Percentiles rank a stretch among this genome's conserved stretches.
phyloP scores from a whole-genome alignment of 2,113 vertebrate species.

The Eidolon helvum region DNA sequence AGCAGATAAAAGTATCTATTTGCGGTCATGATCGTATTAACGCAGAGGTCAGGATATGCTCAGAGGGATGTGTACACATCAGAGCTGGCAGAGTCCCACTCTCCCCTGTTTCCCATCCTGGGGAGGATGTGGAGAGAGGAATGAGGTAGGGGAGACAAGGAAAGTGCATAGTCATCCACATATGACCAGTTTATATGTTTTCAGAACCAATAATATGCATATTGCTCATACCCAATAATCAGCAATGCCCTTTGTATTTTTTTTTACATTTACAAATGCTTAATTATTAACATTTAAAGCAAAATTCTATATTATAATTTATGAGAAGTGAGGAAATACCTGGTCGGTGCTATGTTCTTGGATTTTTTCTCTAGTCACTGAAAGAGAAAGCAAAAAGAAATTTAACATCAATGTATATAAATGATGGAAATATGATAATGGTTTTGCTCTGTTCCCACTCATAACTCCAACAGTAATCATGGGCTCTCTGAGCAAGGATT shows the following conservation, averaged over 20 bases:
- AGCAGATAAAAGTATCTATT: background rate
- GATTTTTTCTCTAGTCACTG: conserved; percentile 80
- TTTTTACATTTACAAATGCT: background rate
- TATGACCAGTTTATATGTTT: background rate
- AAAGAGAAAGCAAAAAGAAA: conserved; percentile 79
- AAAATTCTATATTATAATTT: conserved; percentile 23
- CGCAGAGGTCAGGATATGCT: background rate
- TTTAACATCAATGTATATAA: conserved; percentile 13
- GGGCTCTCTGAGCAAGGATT: background rate
- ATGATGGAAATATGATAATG: background rate
- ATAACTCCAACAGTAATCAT: background rate
- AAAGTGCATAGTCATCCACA: background rate
- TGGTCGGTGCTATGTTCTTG: conserved; percentile 75
- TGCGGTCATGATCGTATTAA: background rate
- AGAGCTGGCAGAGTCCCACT: background rate
- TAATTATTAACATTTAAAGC: background rate
- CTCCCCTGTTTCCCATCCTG: background rate
- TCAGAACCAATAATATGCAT: background rate
- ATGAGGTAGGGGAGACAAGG: background rate
- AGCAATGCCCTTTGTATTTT: background rate
- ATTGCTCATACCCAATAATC: background rate
- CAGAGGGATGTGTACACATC: background rate
- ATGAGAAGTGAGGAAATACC: conserved; percentile 77
- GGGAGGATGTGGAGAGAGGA: background rate
- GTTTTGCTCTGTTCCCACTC: background rate